phyloP scores from a whole-genome alignment of 2,113 vertebrate genomes.

The Cyphomyrus discorhynchus region DNA sequence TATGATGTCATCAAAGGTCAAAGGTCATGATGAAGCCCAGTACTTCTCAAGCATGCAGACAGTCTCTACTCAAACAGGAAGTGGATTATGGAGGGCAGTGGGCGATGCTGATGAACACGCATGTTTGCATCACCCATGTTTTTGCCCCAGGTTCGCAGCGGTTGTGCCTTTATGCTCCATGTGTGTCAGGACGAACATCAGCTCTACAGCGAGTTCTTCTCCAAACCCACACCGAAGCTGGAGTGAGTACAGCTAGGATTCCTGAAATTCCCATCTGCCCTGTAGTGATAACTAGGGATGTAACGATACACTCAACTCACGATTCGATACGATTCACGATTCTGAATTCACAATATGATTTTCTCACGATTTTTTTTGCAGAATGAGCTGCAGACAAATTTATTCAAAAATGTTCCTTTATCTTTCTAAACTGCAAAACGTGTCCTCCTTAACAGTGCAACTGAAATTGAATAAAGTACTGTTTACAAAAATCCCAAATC shows the following conservation, averaged over 20 bases:
- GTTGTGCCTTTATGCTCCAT: conserved; percentile 97
- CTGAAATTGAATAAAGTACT: too few species aligned
- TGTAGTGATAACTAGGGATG: not conserved
- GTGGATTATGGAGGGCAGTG: not conserved
- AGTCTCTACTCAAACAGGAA: not conserved
- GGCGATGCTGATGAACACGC: not conserved
- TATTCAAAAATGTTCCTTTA: too few species aligned
- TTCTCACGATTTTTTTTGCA: too few species aligned
- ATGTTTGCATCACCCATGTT: not conserved
- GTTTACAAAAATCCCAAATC: too few species aligned
- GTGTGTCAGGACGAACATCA: conserved; percentile 98
- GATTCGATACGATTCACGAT: too few species aligned
- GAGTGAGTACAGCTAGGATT: conserved; percentile 71
- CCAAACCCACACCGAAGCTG: conserved; percentile 80
- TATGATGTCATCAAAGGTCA: not conserved
- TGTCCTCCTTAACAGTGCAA: too few species aligned
- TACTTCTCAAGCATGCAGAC: not conserved
- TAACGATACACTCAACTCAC: too few species aligned
- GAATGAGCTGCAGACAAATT: too few species aligned
- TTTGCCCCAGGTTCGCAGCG: conserved; percentile 79
- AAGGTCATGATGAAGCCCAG: not conserved
- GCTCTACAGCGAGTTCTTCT: conserved; percentile 93
- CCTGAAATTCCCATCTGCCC: not conserved
- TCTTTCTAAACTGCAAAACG: too few species aligned
- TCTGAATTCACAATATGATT: too few species aligned